Evolutionary conservation across 2,888 invertebrate species (phyloP), one percentile per base, ranked within the genome.

Genomic region (Julus scanicus): DNA sequence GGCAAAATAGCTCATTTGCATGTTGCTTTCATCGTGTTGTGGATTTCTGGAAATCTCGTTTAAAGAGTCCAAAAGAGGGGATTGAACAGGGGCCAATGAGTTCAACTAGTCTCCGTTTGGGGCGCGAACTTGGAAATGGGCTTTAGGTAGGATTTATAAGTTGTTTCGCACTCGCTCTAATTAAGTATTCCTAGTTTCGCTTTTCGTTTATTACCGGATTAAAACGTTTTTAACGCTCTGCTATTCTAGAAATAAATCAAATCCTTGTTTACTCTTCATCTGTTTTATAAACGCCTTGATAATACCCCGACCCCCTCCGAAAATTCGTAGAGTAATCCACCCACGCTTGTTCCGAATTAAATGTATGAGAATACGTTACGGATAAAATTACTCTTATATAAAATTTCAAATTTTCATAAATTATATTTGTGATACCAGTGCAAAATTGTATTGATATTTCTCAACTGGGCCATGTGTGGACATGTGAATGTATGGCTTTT

Each of bases 141-240:
- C 37, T 80, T 80, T 39, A 80, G 80, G 37, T 39, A 29, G 80
- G 80, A 80, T 80, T 80, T 80, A 9, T 11, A 80, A 37, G 29
- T 39, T 37, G 80, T 80, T 80, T 80, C 29, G 80, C 80, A 80
- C 37, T 37, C 29, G 37, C 80, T 80, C 80, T 80, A 80, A 80
- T 80, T 80, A 80, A 80, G 80, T 80, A 80, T 80, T 37, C 80
- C 80, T 80, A 15, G 37, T 37, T 80, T 80, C 80, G 37, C 37
- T 80, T 80, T 80, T 80, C 80, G 80, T 80, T 80, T 80, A 80
- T 37, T 80, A 13, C 80, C 80, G 80, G 80, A 80, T 80, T 80
- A 80, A 39, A 39, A 80, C 80, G 80, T 80, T 80, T 80, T 80
- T 80, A 29, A 39, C 37, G 80, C 37, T 71, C 11, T 37, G 29